These are phyloP conservation scores for Cotesia congregata DNA, from an alignment of 2,888 invertebrate genomes.

Conservation along the genomic window DNA sequence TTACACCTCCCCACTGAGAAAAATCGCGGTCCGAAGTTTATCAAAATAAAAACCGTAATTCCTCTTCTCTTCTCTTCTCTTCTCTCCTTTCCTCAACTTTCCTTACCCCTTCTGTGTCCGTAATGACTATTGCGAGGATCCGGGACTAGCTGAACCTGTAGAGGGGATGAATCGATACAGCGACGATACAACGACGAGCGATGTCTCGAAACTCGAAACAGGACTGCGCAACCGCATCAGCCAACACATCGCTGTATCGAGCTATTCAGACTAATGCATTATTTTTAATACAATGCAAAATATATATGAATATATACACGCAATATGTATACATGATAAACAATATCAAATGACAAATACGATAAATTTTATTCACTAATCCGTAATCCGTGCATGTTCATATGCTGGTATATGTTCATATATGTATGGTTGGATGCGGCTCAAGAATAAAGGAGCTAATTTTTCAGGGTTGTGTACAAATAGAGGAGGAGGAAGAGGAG, in stretches of 20 bases:
- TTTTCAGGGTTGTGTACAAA: too few relatives aligned
- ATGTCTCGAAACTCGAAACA: constrained; percentile 68
- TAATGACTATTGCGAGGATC: constrained; percentile 11
- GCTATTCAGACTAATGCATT: constrained; percentile 56
- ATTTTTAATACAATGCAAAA: neutral
- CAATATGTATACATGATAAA: neutral
- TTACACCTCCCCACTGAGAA: too few relatives aligned
- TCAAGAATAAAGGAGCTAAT: too few relatives aligned
- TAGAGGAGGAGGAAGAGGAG: too few relatives aligned
- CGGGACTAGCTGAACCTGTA: constrained; percentile 30
- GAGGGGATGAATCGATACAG: constrained; percentile 68
- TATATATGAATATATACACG: neutral
- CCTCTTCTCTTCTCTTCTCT: too few relatives aligned
- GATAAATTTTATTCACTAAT: too few relatives aligned
- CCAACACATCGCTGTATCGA: constrained; percentile 49
- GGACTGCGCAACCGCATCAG: constrained; percentile 48
- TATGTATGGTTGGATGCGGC: too few relatives aligned
- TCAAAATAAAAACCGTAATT: too few relatives aligned
- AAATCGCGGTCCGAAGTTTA: too few relatives aligned
- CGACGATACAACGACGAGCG: constrained; percentile 64
- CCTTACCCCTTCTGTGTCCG: constrained; percentile 1
- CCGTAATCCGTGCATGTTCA: too few relatives aligned
- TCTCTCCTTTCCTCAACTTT: neutral
- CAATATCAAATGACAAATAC: neutral
- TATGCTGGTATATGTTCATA: too few relatives aligned